Percentiles rank a stretch among this genome's conserved stretches.
phyloP scores from a whole-genome alignment of 2,888 invertebrate genomes.

The Julus scandinavius region DNA sequence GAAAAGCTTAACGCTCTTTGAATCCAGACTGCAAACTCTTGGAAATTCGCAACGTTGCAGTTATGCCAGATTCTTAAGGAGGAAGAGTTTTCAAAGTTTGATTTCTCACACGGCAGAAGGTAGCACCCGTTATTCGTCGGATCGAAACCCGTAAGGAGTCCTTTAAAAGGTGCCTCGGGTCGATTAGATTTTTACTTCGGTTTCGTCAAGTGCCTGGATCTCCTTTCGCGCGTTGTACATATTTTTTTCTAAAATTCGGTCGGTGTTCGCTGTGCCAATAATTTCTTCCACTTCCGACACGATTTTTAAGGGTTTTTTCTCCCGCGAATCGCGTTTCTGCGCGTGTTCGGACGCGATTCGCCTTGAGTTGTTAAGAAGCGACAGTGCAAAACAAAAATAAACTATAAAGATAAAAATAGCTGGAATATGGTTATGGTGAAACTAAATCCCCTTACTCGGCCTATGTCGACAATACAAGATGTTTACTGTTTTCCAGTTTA shows the following conservation, averaged over 20 bases:
- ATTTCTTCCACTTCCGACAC: background rate
- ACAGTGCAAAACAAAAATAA: background rate
- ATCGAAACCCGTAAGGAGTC: too few relatives aligned
- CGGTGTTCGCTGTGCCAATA: conserved; percentile 15
- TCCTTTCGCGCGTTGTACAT: background rate
- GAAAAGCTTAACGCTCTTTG: conserved; percentile 43
- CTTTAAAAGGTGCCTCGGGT: background rate
- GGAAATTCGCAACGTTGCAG: background rate
- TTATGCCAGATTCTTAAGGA: background rate
- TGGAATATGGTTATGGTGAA: too few relatives aligned
- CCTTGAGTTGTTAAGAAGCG: background rate
- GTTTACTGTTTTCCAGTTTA: too few relatives aligned
- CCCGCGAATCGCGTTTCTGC: background rate
- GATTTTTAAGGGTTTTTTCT: background rate
- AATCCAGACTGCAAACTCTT: background rate
- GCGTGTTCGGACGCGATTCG: background rate
- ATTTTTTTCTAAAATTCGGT: background rate
- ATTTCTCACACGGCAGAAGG: background rate
- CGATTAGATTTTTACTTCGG: background rate
- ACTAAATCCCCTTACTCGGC: too few relatives aligned
- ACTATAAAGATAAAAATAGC: background rate
- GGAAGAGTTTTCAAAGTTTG: background rate
- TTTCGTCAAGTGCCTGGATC: conserved; percentile 3
- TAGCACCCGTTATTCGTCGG: background rate
- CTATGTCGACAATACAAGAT: too few relatives aligned